Conservation (phyloP, 2,888 invertebrate genomes). For the Pristionchus japonicus region DNA sequence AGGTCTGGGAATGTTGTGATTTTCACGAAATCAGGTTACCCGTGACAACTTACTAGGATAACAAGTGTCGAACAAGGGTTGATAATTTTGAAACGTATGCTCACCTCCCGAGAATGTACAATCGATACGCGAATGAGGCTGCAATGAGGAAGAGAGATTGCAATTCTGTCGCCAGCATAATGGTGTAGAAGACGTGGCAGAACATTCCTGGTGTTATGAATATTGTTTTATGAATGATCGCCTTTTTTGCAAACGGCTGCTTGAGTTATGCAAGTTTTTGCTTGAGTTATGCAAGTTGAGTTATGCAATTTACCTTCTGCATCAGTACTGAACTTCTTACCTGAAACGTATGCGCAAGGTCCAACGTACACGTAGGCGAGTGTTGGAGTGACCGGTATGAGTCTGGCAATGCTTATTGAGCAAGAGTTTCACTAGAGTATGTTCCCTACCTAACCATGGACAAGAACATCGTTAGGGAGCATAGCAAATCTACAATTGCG, state of each 20-base stretch:
- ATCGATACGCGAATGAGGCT: neutral
- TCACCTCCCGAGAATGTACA: neutral
- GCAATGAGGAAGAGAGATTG: neutral
- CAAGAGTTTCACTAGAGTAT: too few relatives aligned
- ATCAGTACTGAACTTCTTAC: neutral
- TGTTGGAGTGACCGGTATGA: neutral
- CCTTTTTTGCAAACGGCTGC: too few relatives aligned
- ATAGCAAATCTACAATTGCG: neutral
- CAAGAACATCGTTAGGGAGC: neutral
- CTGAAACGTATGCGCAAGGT: neutral
- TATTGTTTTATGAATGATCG: too few relatives aligned
- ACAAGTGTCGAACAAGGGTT: neutral
- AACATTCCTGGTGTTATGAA: slow-evolving; percentile 22
- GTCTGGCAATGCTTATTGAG: neutral
- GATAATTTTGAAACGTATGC: neutral
- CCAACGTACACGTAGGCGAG: neutral
- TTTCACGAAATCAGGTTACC: too few relatives aligned
- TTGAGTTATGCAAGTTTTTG: too few relatives aligned
- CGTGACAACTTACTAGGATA: too few relatives aligned
- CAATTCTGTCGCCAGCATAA: neutral
- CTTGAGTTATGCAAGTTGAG: too few relatives aligned
- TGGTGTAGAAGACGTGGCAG: slow-evolving; percentile 13
- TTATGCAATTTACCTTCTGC: too few relatives aligned
- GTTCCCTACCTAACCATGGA: neutral
- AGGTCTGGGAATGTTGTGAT: too few relatives aligned